A percentile compares a stretch with the other conserved stretches of the same genome.
Conservation (phyloP, 2,888 invertebrate genomes). For the Agrotis exclamationis region DNA sequence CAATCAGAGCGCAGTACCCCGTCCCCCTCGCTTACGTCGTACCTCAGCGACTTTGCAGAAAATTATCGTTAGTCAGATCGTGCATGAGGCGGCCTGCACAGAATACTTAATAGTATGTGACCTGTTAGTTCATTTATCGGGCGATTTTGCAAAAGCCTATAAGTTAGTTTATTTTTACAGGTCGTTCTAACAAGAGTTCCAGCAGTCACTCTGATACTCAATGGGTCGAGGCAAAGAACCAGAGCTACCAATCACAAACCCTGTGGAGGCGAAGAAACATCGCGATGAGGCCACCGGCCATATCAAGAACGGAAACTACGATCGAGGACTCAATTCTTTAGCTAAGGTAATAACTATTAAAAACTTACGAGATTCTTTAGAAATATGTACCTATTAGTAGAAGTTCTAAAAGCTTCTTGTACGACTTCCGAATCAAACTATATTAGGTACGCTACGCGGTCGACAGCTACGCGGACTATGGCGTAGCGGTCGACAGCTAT, state of each 20-base stretch:
- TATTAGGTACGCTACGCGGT: not conserved
- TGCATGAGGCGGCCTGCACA: too few species aligned
- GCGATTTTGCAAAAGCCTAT: not conserved
- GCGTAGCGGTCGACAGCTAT: slow-evolving; percentile 12
- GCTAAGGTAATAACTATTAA: slow-evolving; percentile 89
- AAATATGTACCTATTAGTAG: too few species aligned
- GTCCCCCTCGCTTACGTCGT: too few species aligned
- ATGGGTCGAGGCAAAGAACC: slow-evolving; percentile 87
- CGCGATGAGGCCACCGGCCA: slow-evolving; percentile 95
- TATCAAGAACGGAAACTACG: slow-evolving; percentile 94
- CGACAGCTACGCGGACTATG: slow-evolving; percentile 9
- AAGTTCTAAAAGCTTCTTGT: too few species aligned
- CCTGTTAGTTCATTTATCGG: too few species aligned
- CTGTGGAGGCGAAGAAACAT: slow-evolving; percentile 92
- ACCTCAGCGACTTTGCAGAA: too few species aligned
- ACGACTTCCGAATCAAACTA: too few species aligned
- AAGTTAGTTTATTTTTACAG: not conserved
- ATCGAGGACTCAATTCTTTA: slow-evolving; percentile 93
- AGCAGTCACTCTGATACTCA: slow-evolving; percentile 8
- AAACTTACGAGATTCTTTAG: not conserved
- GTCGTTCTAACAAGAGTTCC: not conserved
- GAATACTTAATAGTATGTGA: too few species aligned
- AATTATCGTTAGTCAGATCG: too few species aligned
- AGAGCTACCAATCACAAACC: slow-evolving; percentile 83
- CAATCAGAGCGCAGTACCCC: too few species aligned